Base-by-base conservation (phyloP, 2,888 invertebrate genomes). In the Colostygia pectinataria region DNA sequence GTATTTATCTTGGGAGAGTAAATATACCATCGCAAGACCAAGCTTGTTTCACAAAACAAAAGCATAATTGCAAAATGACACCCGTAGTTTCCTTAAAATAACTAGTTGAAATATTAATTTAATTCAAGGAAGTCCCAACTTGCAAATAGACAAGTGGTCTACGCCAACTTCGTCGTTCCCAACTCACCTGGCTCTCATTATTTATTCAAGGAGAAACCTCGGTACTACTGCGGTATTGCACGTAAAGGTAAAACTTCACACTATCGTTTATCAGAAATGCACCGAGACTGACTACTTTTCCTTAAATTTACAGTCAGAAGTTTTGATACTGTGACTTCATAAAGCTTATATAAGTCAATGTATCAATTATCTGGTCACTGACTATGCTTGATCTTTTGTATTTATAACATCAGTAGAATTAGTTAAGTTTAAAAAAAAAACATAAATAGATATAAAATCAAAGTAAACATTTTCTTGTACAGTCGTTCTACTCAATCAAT, bases 191-290 rank as follows among this genome's bases (percentile, higher is more conserved):
- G 57, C 59, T 62, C 53, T 66, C 66, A 71, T 78, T 74, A 78
- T 68, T 77, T 80, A 81, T 80, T 80, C 76, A 79, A 62, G 45
- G 59, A 69, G 70, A 71, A 77, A 76, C 71, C 72, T 65, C 69
- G 64, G 68, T 66, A 64, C 55, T 65, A 68, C 66, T 69, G 74
- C 63, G 70, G 71, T 62, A 65, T 66, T 65, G 60, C 63, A 65
- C 66, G 63, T 70, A 53, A 71, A 62, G 66, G 59, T 55, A 64
- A 62, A 74, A 74, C 71, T 78, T 71, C 66, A 69, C 72, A 71
- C 71, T 67, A 66, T 64, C 70, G 71, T 74, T 77, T 69, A 72
- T 71, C 73, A 66, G 50, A 48, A 53, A 48, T 53, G 53, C 48
- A 57, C 15, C 28, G 46, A 59, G 39, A 55, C 18, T 29, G 33